Evolutionary conservation across 2,888 invertebrate genomes (phyloP), one percentile per base, ranked within the genome.

Genomic region (Lycia hirtaria): DNA sequence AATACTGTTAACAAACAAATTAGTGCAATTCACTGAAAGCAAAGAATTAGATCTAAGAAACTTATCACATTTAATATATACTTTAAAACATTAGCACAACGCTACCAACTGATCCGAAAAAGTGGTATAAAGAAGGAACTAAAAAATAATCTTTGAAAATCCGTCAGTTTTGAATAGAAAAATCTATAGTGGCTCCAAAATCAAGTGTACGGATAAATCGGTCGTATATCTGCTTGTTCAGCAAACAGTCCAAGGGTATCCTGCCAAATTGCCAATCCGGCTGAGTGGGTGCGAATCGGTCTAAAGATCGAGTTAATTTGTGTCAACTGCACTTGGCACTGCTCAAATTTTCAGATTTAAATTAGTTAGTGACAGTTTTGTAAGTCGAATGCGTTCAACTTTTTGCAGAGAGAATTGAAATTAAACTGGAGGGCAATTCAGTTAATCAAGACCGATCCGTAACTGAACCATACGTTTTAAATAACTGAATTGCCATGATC

Each of bases 261-360:
- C 69, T 81, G 86, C 87, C 87, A 87, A 88, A 88, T 87, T 83
- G 85, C 75, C 88, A 88, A 88, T 88, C 78, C 76, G 54, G 67
- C 68, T 76, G 78, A 88, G 88, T 87, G 82, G 76, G 64, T 73
- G 71, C 78, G 73, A 68, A 41, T 63, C 67, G 71, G 68, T 67
- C 68, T 68, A 62, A 68, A 71, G 67, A 69, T 58, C 38, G 52
- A 33, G 59, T 60, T 67, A 69, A 65, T 67, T 67, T 62, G 62
- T 59, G 64, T 60, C 67, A 73, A 80, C 68, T 75, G 45, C 64
- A 70, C 68, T 69, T 71, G 62, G 61, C 57, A 61, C 53, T 56
- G 63, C 62, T 66, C 52, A 51, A 58, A 62, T 45, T 65, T 58
- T 58, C 57, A 47, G 43, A 26, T 43, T 47, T 20, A 44, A 58